Percentiles rank a stretch among this genome's conserved stretches.
Conservation (phyloP, 2,888 invertebrate species). For the Polydrusus cervinus region DNA sequence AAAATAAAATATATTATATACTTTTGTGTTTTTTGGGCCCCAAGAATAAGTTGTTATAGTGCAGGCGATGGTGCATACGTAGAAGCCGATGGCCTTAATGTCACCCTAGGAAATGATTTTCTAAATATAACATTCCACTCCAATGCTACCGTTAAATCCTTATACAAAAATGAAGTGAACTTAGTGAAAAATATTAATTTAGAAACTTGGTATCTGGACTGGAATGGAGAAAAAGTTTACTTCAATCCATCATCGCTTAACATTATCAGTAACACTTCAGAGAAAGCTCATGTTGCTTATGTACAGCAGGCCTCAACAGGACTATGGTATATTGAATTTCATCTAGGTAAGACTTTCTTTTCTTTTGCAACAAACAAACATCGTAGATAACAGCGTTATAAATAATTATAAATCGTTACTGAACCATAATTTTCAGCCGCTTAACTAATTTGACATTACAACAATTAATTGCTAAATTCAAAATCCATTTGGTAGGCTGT, state of each 20-base stretch:
- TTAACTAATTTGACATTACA: no score
- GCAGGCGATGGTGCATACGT: slow-evolving; percentile 17
- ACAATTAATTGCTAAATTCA: no score
- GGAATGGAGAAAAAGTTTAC: slow-evolving; percentile 44
- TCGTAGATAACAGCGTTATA: no score
- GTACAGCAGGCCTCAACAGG: slow-evolving; percentile 35
- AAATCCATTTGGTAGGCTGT: no score
- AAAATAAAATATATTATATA: neutral
- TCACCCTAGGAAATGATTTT: slow-evolving; percentile 31
- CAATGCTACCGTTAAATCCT: slow-evolving; percentile 35
- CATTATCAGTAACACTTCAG: slow-evolving; percentile 28
- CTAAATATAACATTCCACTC: slow-evolving; percentile 32
- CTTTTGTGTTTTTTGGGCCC: neutral
- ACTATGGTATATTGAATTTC: slow-evolving; percentile 44
- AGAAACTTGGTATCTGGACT: slow-evolving; percentile 43
- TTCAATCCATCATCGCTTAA: slow-evolving; percentile 32
- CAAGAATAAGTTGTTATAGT: slow-evolving; percentile 2
- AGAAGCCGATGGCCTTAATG: slow-evolving; percentile 6
- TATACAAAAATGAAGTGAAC: slow-evolving; percentile 33
- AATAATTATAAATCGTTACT: no score
- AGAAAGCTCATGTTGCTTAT: slow-evolving; percentile 32
- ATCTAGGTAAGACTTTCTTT: slow-evolving; percentile 26
- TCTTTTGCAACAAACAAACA: neutral
- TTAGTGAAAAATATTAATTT: slow-evolving; percentile 30
- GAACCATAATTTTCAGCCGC: no score